These are phyloP conservation scores for Drosophila pseudotakahashii DNA, from an alignment of 2,888 invertebrate genomes.

Conservation along the genomic window DNA sequence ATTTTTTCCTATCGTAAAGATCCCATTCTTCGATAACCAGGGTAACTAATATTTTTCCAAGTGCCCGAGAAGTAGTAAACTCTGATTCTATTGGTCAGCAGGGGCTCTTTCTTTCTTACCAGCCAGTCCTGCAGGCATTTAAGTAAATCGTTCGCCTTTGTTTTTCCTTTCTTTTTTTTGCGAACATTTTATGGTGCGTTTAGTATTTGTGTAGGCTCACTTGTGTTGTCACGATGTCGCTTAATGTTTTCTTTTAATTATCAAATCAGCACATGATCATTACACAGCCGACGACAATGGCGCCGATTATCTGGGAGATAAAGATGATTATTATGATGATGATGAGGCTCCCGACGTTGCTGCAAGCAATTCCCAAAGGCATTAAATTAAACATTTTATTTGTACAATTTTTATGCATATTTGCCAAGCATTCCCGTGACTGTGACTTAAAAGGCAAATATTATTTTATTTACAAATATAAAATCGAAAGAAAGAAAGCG, in stretches of 20 bases:
- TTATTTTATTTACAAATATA: slow-evolving; percentile 36
- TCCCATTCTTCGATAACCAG: not conserved
- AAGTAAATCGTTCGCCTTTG: slow-evolving; percentile 15
- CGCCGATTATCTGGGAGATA: slow-evolving; percentile 38
- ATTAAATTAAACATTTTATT: slow-evolving; percentile 42
- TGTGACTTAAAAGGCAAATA: slow-evolving; percentile 33
- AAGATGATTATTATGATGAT: slow-evolving; percentile 24
- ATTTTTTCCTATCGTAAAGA: not conserved
- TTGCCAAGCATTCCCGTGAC: slow-evolving; percentile 28
- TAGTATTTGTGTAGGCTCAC: slow-evolving; percentile 52
- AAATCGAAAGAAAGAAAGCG: slow-evolving; percentile 16
- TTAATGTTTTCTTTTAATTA: slow-evolving; percentile 77
- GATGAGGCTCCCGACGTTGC: slow-evolving; percentile 4
- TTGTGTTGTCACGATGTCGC: slow-evolving; percentile 60
- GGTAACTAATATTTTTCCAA: not conserved
- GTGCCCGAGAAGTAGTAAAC: slow-evolving; percentile 10
- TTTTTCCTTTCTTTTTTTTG: slow-evolving; percentile 10
- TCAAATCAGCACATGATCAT: slow-evolving; percentile 78
- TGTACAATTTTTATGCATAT: slow-evolving; percentile 31
- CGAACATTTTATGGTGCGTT: slow-evolving; percentile 58
- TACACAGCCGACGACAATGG: slow-evolving; percentile 62
- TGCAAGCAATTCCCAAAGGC: slow-evolving; percentile 15
- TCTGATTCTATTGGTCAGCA: slow-evolving; percentile 58
- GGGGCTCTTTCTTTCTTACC: slow-evolving; percentile 24
- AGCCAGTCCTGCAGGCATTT: slow-evolving; percentile 17